Percentiles rank a stretch among this genome's conserved stretches.
Conservation (phyloP, 2,113 vertebrate genomes). For the Silurus glanis region DNA sequence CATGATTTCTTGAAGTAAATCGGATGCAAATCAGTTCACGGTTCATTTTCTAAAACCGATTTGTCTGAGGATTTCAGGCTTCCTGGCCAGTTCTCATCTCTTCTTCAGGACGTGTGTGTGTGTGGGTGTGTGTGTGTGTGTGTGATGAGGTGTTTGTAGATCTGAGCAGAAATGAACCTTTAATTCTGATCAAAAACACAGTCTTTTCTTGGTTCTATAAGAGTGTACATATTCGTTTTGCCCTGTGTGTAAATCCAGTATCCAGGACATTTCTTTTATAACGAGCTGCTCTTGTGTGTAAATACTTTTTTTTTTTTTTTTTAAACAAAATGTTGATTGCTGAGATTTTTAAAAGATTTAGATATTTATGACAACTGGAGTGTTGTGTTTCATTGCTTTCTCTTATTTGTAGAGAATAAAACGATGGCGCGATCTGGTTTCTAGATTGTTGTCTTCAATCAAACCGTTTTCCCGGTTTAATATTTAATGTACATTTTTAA, state of each 20-base stretch:
- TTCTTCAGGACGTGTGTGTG: neutral
- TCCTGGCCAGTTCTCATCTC: neutral
- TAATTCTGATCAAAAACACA: neutral
- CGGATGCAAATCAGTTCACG: neutral
- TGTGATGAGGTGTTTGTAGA: neutral
- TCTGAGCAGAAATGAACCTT: too few relatives aligned
- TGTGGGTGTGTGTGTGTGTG: neutral
- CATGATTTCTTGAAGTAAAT: neutral
- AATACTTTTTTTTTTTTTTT: conserved; percentile 34
- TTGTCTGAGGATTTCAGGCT: neutral
- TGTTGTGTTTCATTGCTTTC: conserved; percentile 62
- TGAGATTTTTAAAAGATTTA: conserved; percentile 73
- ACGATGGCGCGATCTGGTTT: conserved; percentile 50
- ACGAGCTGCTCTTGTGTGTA: conserved; percentile 62
- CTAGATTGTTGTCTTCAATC: neutral
- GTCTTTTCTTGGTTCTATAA: neutral
- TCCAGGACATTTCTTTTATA: conserved; percentile 14
- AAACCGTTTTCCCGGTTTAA: neutral
- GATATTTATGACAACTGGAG: conserved; percentile 80
- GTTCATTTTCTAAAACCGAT: neutral
- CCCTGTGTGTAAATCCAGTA: conserved; percentile 46
- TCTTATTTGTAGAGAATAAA: conserved; percentile 70
- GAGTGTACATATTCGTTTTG: conserved; percentile 29
- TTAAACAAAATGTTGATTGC: conserved; percentile 65
- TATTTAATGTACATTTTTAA: neutral